These are phyloP conservation scores for Ochropleura plecta DNA, from an alignment of 2,888 invertebrate species.

Conservation along the genomic window DNA sequence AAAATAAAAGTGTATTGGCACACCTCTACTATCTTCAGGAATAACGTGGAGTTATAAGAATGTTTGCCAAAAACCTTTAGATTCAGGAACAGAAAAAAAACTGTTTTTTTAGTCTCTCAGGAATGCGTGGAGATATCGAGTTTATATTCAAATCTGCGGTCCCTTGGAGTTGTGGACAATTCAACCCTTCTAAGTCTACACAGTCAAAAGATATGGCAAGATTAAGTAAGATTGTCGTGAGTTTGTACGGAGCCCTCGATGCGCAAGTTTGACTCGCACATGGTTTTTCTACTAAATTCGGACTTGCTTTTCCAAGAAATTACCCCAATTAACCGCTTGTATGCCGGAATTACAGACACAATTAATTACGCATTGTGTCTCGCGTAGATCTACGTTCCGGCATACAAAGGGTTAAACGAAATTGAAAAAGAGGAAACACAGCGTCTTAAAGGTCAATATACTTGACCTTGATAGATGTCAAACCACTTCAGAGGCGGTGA, in stretches of 20 bases:
- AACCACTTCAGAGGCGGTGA: constrained; percentile 9
- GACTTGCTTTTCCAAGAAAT: neutral
- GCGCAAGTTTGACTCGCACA: neutral
- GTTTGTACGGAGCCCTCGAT: no score
- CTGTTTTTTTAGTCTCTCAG: no score
- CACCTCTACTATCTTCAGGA: neutral
- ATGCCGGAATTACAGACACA: no score
- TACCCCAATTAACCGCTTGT: constrained; percentile 31
- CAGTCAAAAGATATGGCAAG: no score
- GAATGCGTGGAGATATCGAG: no score
- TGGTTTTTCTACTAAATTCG: neutral
- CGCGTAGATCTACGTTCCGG: no score
- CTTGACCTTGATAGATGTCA: neutral
- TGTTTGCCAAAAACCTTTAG: neutral
- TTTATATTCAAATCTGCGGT: no score
- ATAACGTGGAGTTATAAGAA: neutral
- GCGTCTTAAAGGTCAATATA: constrained; percentile 38
- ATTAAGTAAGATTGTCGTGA: no score
- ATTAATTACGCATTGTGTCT: no score
- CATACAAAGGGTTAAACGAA: no score
- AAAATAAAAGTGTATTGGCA: neutral
- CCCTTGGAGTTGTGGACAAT: no score
- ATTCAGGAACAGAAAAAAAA: neutral
- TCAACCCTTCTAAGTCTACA: no score
- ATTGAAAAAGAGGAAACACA: constrained; percentile 22